Base-by-base conservation (phyloP, 2,113 vertebrate species). In the Clupea harengus region DNA sequence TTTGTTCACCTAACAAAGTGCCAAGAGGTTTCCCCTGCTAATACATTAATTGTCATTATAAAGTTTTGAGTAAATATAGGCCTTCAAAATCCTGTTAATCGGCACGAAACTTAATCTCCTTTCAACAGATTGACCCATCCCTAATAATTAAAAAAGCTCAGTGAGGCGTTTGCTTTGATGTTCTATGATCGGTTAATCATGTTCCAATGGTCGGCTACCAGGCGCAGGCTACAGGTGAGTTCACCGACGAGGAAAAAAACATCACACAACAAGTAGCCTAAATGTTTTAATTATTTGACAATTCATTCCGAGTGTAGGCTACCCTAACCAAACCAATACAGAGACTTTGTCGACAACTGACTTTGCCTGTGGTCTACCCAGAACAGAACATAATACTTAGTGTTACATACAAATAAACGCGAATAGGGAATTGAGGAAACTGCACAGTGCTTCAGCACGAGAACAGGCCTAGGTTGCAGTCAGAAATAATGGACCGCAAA, bases 191-290 rank as follows among this genome's bases (percentile, higher is more conserved):
- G 47, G 11, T 11, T 15, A 6, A 78, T 39, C 5, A 15, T 15
- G n/a, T 39, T 39, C 15, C 28, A 60, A 22, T 22, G 54, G 54
- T 64, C 5, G 72, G 72, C 72, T 39, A 39, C 5, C 25, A 81
- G 75, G 82, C 50, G 32, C 45, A 50, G 85, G 85, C 57, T 87
- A 89, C 86, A 89, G 88, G 88, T 87, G 86, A 89, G 84, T 67
- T 22, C 17, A 1, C 72, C 4, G 47, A 22, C 28, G 6, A 78
- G 2, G 64, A 75, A 75, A 75, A 75, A 32, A 2, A 32, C 67
- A 75, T 15, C 25, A 32, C 67, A 75, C 64, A 72, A 72, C 64
- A 72, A 32, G 64, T 72, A 72, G 64, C 64, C 8, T 39, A 39
- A 1, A 39, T 39, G 10, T 75, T 28, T 67, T 28, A 75, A 78